phyloP scores from a whole-genome alignment of 2,113 vertebrate species.

The Mobula hypostoma region DNA sequence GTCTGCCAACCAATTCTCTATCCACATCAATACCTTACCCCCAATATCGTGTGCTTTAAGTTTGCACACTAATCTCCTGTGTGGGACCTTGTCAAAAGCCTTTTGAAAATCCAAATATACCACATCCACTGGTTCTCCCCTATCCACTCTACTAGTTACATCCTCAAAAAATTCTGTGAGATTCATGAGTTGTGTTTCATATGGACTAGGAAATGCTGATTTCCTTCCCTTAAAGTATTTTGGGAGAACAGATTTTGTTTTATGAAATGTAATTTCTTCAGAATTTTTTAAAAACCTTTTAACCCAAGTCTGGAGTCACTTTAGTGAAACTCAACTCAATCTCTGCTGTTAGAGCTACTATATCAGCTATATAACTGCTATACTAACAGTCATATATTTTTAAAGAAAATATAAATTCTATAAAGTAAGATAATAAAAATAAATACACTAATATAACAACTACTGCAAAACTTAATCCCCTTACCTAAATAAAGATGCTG shows the following conservation, averaged over 20 bases:
- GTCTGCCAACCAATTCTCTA: no score
- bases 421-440: not conserved
- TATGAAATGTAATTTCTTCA: not conserved
- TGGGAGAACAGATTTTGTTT: not conserved
- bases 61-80: no score
- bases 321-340: not conserved
- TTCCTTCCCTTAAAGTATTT: not conserved
- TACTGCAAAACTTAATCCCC: not conserved
- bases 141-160: no score
- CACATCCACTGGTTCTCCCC: no score
- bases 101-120: no score
- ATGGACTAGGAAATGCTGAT: not conserved
- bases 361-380: not conserved
- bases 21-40: no score
- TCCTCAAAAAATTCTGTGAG: no score
- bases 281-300: not conserved
- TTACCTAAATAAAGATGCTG: not conserved
- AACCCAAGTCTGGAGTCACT: not conserved
- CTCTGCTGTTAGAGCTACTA: not conserved
- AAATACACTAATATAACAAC: not conserved
- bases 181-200: not conserved
- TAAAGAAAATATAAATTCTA: not conserved
- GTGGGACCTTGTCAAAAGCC: no score
- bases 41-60: no score
- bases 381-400: not conserved